Percentiles rank a stretch among this genome's conserved stretches.
phyloP scores from a whole-genome alignment of 2,113 vertebrate genomes.

The Ammodytes dubius region DNA sequence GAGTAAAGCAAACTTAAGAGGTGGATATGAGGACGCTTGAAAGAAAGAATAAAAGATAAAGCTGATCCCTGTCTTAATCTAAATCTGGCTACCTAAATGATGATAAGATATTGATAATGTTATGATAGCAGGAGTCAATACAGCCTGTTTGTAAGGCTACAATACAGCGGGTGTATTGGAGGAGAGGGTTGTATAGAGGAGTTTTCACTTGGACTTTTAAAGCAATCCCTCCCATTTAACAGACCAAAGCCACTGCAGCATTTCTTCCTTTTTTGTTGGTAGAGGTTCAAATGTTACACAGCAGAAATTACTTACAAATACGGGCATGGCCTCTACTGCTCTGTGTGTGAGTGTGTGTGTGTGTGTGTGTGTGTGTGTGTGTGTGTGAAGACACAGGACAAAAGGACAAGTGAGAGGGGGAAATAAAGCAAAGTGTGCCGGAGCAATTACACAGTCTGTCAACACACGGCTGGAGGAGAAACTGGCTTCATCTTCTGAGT shows the following conservation, averaged over 20 bases:
- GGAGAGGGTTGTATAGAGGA: not conserved
- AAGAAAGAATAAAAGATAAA: not conserved
- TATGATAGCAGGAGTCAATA: constrained; percentile 8
- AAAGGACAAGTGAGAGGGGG: constrained; percentile 23
- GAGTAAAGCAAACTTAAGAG: not conserved
- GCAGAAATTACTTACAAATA: constrained; percentile 28
- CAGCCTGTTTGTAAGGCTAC: not conserved
- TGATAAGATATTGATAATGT: not conserved
- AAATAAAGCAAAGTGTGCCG: constrained; percentile 53
- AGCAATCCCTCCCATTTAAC: constrained; percentile 32
- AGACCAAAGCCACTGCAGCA: not conserved
- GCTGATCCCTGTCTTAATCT: not conserved
- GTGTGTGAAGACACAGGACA: constrained; percentile 21
- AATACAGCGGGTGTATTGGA: not conserved
- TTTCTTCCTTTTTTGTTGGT: not conserved
- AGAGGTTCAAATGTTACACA: constrained; percentile 31
- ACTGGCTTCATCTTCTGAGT: constrained; percentile 21
- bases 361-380: not conserved
- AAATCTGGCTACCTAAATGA: not conserved
- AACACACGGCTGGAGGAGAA: constrained; percentile 46
- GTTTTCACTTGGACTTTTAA: constrained; percentile 2
- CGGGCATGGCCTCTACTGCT: not conserved
- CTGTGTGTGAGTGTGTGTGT: constrained; percentile 4
- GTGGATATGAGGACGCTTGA: not conserved
- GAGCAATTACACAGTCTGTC: constrained; percentile 63